phyloP scores from a whole-genome alignment of 1,140 invertebrate genomes.

The Penaeus vannamei region DNA sequence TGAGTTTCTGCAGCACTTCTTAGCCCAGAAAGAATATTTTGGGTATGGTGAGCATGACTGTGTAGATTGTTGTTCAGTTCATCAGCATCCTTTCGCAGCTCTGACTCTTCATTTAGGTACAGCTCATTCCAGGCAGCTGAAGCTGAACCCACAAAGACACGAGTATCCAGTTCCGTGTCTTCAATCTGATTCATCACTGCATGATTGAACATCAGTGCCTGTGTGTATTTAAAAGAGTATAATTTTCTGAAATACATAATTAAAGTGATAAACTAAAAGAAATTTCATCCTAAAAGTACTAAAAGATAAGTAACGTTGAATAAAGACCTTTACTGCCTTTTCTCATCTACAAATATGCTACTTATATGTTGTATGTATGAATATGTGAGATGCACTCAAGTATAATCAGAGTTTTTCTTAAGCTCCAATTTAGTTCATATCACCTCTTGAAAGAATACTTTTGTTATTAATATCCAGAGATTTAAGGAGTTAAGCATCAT shows the following conservation, averaged over 20 bases:
- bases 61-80: constrained; percentile 65
- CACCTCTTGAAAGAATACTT: too few relatives aligned
- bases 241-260: not conserved
- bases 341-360: too few relatives aligned
- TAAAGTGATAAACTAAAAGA: too few relatives aligned
- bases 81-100: constrained; percentile 68
- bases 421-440: too few relatives aligned
- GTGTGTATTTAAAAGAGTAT: not conserved
- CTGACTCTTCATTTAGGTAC: constrained; percentile 68
- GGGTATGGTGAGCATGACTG: constrained; percentile 67
- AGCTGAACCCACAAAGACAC: constrained; percentile 61
- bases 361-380: too few relatives aligned
- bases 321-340: too few relatives aligned
- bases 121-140: constrained; percentile 69
- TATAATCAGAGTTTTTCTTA: too few relatives aligned
- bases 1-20: constrained; percentile 68
- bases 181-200: constrained; percentile 56
- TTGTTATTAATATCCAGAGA: too few relatives aligned
- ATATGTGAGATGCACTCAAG: too few relatives aligned
- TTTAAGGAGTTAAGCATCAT: too few relatives aligned
- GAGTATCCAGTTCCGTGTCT: constrained; percentile 67
- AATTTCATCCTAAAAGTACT: too few relatives aligned
- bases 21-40: constrained; percentile 66
- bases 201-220: constrained; percentile 65
- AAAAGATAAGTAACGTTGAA: too few relatives aligned